phyloP scores from a whole-genome alignment of 2,113 vertebrate genomes.

The Ploceus nigricollis region DNA sequence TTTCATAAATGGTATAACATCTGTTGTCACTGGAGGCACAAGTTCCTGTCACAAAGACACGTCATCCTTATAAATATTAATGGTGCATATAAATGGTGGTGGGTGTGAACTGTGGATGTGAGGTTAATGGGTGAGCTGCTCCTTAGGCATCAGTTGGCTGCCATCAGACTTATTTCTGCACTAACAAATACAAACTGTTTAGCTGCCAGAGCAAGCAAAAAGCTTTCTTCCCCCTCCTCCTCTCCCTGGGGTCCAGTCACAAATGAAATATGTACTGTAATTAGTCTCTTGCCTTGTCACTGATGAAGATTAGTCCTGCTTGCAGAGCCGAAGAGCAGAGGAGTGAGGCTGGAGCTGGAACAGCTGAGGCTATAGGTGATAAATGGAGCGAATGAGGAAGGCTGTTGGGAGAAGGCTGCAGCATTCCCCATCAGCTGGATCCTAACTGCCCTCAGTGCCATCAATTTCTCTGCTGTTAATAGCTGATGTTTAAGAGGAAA shows the following conservation, averaged over 20 bases:
- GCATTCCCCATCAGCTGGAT: not conserved
- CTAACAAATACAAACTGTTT: conserved; percentile 12
- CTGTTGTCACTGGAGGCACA: conserved; percentile 33
- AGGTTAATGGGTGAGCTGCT: conserved; percentile 10
- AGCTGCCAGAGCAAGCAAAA: not conserved
- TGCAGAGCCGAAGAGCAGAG: not conserved
- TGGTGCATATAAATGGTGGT: not conserved
- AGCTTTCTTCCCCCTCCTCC: not conserved
- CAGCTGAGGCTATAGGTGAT: not conserved
- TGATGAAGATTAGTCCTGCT: not conserved
- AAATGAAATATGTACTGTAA: not conserved
- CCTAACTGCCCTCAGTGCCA: not conserved
- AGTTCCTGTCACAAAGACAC: conserved; percentile 25
- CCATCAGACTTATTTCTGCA: not conserved
- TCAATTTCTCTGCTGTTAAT: not conserved
- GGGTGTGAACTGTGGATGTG: not conserved
- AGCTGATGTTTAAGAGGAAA: not conserved
- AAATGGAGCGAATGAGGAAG: not conserved
- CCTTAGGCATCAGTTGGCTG: not conserved
- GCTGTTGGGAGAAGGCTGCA: not conserved
- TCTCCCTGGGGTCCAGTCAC: not conserved
- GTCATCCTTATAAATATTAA: conserved; percentile 58
- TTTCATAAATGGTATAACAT: conserved; percentile 35
- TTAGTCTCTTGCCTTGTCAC: not conserved
- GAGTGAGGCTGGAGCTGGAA: not conserved